Evolutionary conservation across 1,140 invertebrate genomes (phyloP).

Genomic region (Lordiphosa stackelbergi): DNA sequence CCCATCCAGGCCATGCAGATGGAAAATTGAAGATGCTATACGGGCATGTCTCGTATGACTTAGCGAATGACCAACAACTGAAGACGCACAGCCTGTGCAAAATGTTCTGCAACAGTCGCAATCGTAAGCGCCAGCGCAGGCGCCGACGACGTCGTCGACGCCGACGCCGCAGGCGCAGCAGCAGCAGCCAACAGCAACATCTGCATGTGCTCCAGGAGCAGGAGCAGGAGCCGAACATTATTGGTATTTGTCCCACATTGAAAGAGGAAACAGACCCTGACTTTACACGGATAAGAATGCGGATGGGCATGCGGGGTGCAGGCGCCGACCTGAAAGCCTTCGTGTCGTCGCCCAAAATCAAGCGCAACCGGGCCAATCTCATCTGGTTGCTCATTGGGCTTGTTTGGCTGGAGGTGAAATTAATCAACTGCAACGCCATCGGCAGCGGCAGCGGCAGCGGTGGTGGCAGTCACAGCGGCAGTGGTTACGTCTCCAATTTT

Average conservation of each 20-base stretch:
- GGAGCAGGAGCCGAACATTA: too few relatives aligned
- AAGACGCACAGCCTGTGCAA: slow-evolving; percentile 59
- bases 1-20: slow-evolving; percentile 12
- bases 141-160: slow-evolving; percentile 43
- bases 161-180: slow-evolving; percentile 31
- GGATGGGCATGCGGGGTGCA: slow-evolving; percentile 5
- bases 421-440: slow-evolving; percentile 63
- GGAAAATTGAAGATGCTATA: slow-evolving; percentile 33
- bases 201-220: not conserved
- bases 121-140: slow-evolving; percentile 27
- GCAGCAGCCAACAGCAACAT: slow-evolving; percentile 12
- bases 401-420: slow-evolving; percentile 67
- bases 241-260: slow-evolving; percentile 3
- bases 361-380: slow-evolving; percentile 56
- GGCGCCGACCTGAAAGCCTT: slow-evolving; percentile 12
- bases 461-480: slow-evolving; percentile 24
- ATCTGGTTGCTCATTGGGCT: slow-evolving; percentile 71
- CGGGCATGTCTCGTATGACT: slow-evolving; percentile 34
- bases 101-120: slow-evolving; percentile 61
- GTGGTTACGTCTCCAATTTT: slow-evolving; percentile 44
- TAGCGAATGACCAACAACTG: slow-evolving; percentile 58
- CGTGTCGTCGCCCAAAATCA: slow-evolving; percentile 30
- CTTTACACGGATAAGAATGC: not conserved
- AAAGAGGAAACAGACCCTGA: not conserved
- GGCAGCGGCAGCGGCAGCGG: slow-evolving; percentile 8